Conservation (phyloP, 2,888 invertebrate species). For the Polyommatus icarus region DNA sequence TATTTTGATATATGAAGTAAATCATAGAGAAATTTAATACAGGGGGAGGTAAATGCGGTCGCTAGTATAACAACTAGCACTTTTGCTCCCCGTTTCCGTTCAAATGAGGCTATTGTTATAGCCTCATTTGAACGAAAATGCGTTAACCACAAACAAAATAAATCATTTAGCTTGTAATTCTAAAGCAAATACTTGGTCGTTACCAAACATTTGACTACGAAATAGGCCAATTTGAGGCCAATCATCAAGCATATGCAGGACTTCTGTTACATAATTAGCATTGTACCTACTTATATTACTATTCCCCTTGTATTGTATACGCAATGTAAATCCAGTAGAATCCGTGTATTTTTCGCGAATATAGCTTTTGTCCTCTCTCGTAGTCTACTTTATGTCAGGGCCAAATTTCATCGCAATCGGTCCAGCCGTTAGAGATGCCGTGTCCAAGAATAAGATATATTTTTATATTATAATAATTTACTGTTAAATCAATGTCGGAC, state of each 20-base stretch:
- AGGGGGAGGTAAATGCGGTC: background rate
- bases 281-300: too few relatives aligned
- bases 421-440: too few relatives aligned
- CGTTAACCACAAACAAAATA: slow-evolving; percentile 18
- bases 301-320: background rate
- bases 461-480: too few relatives aligned
- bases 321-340: background rate
- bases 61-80: background rate
- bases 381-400: background rate
- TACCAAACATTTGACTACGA: slow-evolving; percentile 20
- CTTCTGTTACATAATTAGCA: background rate
- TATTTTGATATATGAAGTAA: too few relatives aligned
- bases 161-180: slow-evolving; percentile 19
- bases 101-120: background rate
- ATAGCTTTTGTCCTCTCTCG: background rate
- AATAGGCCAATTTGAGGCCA: slow-evolving; percentile 7
- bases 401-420: background rate
- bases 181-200: slow-evolving; percentile 5
- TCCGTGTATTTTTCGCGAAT: background rate
- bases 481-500: too few relatives aligned
- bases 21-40: too few relatives aligned
- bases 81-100: background rate
- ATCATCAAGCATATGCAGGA: background rate
- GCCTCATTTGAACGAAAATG: slow-evolving; percentile 7
- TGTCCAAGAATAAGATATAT: too few relatives aligned